Conservation (phyloP, 2,888 invertebrate genomes). For the Tipula vernalis region DNA sequence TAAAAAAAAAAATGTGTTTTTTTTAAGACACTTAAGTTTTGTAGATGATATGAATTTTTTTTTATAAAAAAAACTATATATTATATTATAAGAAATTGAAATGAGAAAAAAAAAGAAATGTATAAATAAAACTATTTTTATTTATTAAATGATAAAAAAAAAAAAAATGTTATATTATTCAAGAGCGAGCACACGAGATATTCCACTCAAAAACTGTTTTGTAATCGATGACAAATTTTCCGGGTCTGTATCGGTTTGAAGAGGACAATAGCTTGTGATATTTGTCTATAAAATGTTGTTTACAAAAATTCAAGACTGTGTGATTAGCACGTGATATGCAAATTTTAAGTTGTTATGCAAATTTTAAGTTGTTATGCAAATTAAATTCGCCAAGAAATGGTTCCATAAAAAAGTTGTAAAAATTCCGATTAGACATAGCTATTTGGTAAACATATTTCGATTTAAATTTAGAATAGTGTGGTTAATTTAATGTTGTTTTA, state of each 20-base stretch:
- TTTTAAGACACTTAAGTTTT: not conserved
- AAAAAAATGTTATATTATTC: not conserved
- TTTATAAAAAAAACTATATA: constrained; percentile 1
- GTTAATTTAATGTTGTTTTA: too few species aligned
- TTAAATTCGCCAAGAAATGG: too few species aligned
- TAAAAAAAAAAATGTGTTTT: not conserved
- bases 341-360: not conserved
- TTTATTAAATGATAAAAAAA: not conserved
- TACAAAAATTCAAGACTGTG: not conserved
- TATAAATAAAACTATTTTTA: constrained; percentile 1
- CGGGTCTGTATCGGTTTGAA: not conserved
- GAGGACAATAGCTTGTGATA: not conserved
- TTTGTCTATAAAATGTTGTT: not conserved
- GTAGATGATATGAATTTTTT: not conserved
- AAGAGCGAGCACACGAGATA: not conserved
- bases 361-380: not conserved
- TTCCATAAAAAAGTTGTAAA: too few species aligned
- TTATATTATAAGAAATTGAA: constrained; percentile 5
- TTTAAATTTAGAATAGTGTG: too few species aligned
- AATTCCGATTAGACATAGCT: too few species aligned
- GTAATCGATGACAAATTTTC: not conserved
- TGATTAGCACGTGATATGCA: not conserved
- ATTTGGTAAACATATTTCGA: too few species aligned
- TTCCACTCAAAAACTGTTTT: not conserved
- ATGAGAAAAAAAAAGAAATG: not conserved